Percentiles rank a stretch among this genome's conserved stretches.
These are phyloP conservation scores for Elysia crispata DNA, from an alignment of 2,888 invertebrate genomes.

Conservation along the genomic window DNA sequence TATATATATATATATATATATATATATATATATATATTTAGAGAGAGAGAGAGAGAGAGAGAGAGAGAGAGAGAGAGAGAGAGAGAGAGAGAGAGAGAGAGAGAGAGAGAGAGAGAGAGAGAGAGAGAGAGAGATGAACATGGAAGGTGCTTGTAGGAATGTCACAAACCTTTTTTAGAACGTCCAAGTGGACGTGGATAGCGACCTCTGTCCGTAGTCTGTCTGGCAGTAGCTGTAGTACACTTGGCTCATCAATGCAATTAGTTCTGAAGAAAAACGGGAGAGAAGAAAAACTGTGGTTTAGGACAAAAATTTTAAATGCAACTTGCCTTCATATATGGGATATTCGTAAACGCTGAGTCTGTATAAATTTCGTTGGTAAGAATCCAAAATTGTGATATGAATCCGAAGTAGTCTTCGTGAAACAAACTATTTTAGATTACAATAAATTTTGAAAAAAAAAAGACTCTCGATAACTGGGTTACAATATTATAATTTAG, in stretches of 20 bases:
- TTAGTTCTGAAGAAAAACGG: constrained; percentile 59
- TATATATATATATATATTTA: neutral
- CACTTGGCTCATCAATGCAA: constrained; percentile 66
- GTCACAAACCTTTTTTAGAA: constrained; percentile 66
- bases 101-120: neutral
- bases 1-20: neutral
- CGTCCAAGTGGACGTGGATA: constrained; percentile 69
- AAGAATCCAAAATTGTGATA: too few species aligned
- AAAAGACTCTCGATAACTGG: too few species aligned
- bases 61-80: neutral
- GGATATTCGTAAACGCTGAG: too few species aligned
- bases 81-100: neutral
- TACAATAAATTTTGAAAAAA: too few species aligned
- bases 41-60: neutral
- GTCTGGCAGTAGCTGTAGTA: constrained; percentile 66
- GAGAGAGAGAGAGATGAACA: neutral
- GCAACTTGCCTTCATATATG: too few species aligned
- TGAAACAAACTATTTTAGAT: too few species aligned
- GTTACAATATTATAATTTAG: too few species aligned
- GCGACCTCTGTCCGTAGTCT: constrained; percentile 70
- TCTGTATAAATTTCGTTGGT: too few species aligned
- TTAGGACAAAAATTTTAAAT: too few species aligned
- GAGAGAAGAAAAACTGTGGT: neutral
- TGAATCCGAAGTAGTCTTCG: too few species aligned
- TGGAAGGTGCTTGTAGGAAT: too few species aligned